These are phyloP conservation scores for Antennarius striatus DNA, from an alignment of 2,113 vertebrate genomes.

Conservation along the genomic window DNA sequence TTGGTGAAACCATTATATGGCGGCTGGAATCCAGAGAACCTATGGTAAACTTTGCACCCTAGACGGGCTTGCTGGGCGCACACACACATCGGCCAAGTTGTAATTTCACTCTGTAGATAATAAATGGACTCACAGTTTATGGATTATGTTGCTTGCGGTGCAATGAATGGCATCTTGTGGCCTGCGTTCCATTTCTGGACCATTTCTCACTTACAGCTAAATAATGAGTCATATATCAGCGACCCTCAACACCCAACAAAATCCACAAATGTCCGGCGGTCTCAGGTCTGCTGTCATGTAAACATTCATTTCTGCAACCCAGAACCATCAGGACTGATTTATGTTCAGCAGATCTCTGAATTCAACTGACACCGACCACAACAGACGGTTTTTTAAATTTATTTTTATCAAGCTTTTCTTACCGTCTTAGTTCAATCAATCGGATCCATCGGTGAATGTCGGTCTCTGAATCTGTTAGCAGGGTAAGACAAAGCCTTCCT, in stretches of 20 bases:
- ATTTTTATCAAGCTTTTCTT: too few species aligned
- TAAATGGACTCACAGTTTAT: neutral
- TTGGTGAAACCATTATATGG: neutral
- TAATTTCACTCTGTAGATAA: neutral
- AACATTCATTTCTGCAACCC: too few species aligned
- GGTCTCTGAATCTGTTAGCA: too few species aligned
- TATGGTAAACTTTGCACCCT: conserved; percentile 5
- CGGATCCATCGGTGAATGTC: too few species aligned
- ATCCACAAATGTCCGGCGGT: neutral
- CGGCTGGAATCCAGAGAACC: neutral
- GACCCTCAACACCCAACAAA: neutral
- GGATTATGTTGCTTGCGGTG: neutral
- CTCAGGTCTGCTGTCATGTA: neutral
- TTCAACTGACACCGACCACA: too few species aligned
- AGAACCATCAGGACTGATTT: too few species aligned
- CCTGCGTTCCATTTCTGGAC: conserved; percentile 15
- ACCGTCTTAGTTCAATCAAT: too few species aligned
- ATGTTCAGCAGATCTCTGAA: too few species aligned
- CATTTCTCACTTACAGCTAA: conserved; percentile 10
- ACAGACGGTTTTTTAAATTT: too few species aligned
- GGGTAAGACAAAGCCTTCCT: too few species aligned
- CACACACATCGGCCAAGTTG: conserved; percentile 5
- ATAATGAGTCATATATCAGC: neutral
- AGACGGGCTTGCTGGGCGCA: neutral
- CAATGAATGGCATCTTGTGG: conserved; percentile 1